Base-by-base conservation (phyloP, 1,140 invertebrate genomes). In the Popillia japonica region DNA sequence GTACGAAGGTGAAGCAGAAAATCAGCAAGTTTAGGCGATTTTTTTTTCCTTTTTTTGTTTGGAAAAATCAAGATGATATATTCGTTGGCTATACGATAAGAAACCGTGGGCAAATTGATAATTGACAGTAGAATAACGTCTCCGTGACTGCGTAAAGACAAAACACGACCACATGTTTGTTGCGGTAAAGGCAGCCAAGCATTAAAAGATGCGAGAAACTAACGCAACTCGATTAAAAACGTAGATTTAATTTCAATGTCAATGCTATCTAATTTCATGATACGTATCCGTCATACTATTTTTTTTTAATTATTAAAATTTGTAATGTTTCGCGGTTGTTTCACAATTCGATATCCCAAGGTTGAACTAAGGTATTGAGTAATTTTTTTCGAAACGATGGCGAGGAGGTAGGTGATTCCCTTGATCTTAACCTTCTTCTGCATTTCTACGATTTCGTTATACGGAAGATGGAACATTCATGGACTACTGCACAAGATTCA, bases 71-170 rank as follows among this genome's bases (percentile, higher is more conserved):
- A 34, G 27, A 34, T 1, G 4, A 34, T 4, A 4, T 34, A 34
- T 34, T 2, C 27, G 27, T 34, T n/a, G 14, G n/a, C 48, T 17
- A 44, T 9, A 3, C 42, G 17, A 55, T 55, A 17, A 6, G 48
- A 55, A 55, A 55, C 48, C 48, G 6, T 17, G 17, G 48, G 17
- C 48, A 55, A 55, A 55, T 55, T 55, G 48, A 55, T 55, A 55
- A 55, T 55, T 55, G 48, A 55, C 48, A 55, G 48, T 55, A 17
- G 48, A 55, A 55, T 55, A 55, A 55, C 48, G 48, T 55, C 48
- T 55, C 48, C 48, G 48, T 55, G 48, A 55, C 48, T 55, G 48
- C 48, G 48, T 55, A n/a, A 55, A 55, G 48, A 55, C 48, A 55
- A 55, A 55, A 55, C 48, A 55, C 48, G 48, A 55, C 48, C 48